Evolutionary conservation across 2,113 vertebrate genomes (phyloP), one percentile per base, ranked within the genome.

Genomic region (Baryphthengus martii): DNA sequence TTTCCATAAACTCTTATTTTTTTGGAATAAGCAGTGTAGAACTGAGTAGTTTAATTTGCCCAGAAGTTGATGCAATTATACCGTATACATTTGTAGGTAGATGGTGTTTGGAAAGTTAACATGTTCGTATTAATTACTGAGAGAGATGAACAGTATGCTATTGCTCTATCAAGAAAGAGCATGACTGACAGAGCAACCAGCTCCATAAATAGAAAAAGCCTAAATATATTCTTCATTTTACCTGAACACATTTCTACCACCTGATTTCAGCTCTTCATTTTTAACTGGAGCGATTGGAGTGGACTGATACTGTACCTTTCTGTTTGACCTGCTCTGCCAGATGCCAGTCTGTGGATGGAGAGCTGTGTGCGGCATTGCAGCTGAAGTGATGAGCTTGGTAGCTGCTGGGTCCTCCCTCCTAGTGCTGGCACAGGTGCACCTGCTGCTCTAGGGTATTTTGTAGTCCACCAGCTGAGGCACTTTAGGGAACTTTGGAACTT

Each of bases 361-460:
- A 20, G 19, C 74, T n/a, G 29, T 2, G 3, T 42, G 53, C 0
- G 0, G 1, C 26, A 7, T 14, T 3, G 8, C 35, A 1, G 21
- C 13, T 17, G 20, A 9, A 23, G 55, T 0, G 0, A 10, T 63
- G 49, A 37, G 40, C 59, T 42, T 40, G 0, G 0, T 18, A 23
- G 50, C 40, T 52, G 86, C 73, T 58, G 29, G 8, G 17, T 24
- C 50, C 12, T 42, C 12, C 45, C 65, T 44, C 47, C 53, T 29
- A 26, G 44, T 11, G 9, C 31, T 40, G 66, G n/a, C 44, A 6
- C 24, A 24, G 66, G 12, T 59, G 71, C 39, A 39, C 14, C 50
- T 59, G 58, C 65, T 82, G 75, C 14, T 50, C 5, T 3, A 68
- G 53, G 9, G 35, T 50, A 0, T 21, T 45, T 33, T 44, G 26